Evolutionary conservation across 2,888 invertebrate genomes (phyloP), one percentile per base, ranked within the genome.

Genomic region (Hemaris fuciformis): DNA sequence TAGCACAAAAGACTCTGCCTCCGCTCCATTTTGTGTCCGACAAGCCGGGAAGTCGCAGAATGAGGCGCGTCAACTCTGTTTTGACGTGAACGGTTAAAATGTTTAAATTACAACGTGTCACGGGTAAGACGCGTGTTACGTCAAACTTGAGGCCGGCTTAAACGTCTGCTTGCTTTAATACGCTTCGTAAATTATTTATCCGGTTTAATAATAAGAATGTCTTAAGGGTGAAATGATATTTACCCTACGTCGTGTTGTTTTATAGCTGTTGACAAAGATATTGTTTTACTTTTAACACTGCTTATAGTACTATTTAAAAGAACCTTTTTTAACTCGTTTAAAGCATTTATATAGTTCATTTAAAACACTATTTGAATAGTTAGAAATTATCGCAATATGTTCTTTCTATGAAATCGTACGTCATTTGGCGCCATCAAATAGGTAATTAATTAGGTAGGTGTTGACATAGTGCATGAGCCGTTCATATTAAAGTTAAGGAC

Each of bases 1-100:
- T 85, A 87, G 86, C 86, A 91, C 89, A 91, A 91, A 91, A 90
- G 90, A 84, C 84, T 81, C 83, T 83, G 85, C 83, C 87, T 88
- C 80, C 84, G 87, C 87, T 88, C 85, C 86, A 89, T 90, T 89
- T 91, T 89, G 88, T 82, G 87, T 81, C 83, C 87, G 88, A 88
- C 91, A 88, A 88, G 85, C 84, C 79, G 80, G 83, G 83, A 85
- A 87, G 87, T 84, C 87, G 81, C 73, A 83, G 84, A 85, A 85
- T 85, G 86, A 85, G 84, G 79, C 80, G 79, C 84, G 84, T 88
- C 88, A 88, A 88, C 84, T 82, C 80, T 79, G 79, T 80, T 80
- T 78, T 81, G 80, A 82, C 80, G 78, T 80, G 73, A 79, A 70
- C 75, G 70, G 76, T 80, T 81, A 76, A 79, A 83, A 80, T 77